Evolutionary conservation across 2,888 invertebrate genomes (phyloP).

Genomic region (Salpingus planirostris): DNA sequence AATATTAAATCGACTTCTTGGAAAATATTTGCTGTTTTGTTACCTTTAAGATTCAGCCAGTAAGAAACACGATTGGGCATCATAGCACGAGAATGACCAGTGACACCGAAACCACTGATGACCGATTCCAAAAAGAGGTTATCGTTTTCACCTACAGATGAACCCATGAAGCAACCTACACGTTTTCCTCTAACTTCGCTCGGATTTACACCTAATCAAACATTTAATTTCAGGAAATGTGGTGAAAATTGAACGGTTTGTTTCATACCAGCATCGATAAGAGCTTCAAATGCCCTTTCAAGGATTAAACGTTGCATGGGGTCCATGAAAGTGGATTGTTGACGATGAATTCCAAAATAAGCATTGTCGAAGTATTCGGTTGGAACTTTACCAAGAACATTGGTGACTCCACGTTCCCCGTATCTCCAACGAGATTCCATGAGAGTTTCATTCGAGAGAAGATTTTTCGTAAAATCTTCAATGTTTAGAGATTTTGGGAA

Average conservation of each 20-base stretch:
- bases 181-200: slow-evolving; percentile 38
- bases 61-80: slow-evolving; percentile 90
- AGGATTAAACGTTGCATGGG: slow-evolving; percentile 41
- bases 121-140: slow-evolving; percentile 44
- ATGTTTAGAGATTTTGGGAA: slow-evolving; percentile 54
- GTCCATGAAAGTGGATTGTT: slow-evolving; percentile 42
- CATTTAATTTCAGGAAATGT: background rate
- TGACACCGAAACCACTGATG: slow-evolving; percentile 54
- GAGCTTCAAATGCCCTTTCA: slow-evolving; percentile 42
- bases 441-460: slow-evolving; percentile 39
- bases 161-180: slow-evolving; percentile 41
- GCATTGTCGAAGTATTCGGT: slow-evolving; percentile 40
- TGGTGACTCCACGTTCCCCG: slow-evolving; percentile 34
- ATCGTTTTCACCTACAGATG: slow-evolving; percentile 43
- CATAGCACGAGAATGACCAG: slow-evolving; percentile 84
- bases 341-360: slow-evolving; percentile 44
- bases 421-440: slow-evolving; percentile 33
- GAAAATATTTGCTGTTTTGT: no score
- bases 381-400: slow-evolving; percentile 35
- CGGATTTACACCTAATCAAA: slow-evolving; percentile 38
- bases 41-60: slow-evolving; percentile 77
- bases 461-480: slow-evolving; percentile 48
- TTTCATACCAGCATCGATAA: slow-evolving; percentile 42
- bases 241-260: background rate
- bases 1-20: no score